Evolutionary conservation across 2,113 vertebrate genomes (phyloP), one percentile per base, ranked within the genome.

Genomic region (Trichechus manatus): DNA sequence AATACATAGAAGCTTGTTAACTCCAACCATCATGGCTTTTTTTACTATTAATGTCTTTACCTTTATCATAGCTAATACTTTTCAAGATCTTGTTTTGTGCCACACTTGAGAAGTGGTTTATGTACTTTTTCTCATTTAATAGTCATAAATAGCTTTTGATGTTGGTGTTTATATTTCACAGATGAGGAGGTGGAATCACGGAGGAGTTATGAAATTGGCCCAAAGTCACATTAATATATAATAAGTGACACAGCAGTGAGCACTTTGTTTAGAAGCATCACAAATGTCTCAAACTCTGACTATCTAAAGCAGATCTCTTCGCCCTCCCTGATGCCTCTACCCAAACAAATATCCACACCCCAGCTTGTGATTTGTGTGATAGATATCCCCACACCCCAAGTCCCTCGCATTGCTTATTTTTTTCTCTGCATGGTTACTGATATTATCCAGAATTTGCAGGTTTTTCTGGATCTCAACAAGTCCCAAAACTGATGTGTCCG

Each of bases 341-440:
- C 47, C 47, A 22, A 0, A 36, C 3, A 5, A 5, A 70, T 10
- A 19, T 15, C n/a, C 11, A 31, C 11, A 10, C 2, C 31, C 11
- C 9, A 6, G 3, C 36, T 33, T 63, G 9, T 10, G 53, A 17
- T 1, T 14, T 1, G 1, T 0, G 31, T 36, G 72, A 9, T 5
- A 9, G 11, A 1, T 20, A 5, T 15, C 27, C 17, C n/a, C 5
- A 22, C 3, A 4, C 27, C 1, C 19, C 47, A 31, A 68, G 64
- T 3, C 72, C 36, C 63, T 25, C 39, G 22, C 19, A 22, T 68
- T 3, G 29, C 27, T 29, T 31, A 2, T 68, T 56, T 56, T 56
- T 56, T 47, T 47, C 64, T 33, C 27, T 68, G 13, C 11, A 10
- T 9, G 64, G 1, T 31, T 29, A 6, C 29, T 8, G 53, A 23